A percentile compares a stretch with the other conserved stretches of the same genome.
phyloP scores from a whole-genome alignment of 2,113 vertebrate species.

The Saiga tatarica region DNA sequence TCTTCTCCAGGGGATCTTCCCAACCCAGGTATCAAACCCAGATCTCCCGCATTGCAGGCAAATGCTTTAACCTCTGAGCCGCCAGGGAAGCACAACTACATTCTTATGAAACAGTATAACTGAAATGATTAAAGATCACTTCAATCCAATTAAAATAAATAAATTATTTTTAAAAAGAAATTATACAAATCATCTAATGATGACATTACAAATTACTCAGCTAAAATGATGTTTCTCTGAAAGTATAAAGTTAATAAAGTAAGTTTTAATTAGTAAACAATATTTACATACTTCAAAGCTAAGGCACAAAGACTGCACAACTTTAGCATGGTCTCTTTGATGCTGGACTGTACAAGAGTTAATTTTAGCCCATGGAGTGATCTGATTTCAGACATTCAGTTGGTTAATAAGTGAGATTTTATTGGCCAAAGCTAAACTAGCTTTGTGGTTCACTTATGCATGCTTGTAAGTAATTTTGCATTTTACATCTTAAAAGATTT shows the following conservation, averaged over 20 bases:
- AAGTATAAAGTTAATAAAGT: neutral
- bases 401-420: neutral
- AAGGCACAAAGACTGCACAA: neutral
- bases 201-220: neutral
- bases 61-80: too few relatives aligned
- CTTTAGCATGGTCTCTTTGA: neutral
- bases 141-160: neutral
- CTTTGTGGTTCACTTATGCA: neutral
- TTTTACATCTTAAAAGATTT: neutral
- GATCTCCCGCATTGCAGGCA: too few relatives aligned
- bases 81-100: neutral
- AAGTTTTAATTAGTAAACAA: neutral
- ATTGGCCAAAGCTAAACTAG: neutral
- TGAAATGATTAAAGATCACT: neutral
- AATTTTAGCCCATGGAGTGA: neutral
- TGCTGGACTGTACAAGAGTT: neutral
- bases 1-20: too few relatives aligned
- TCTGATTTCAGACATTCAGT: neutral
- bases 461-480: neutral
- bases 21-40: too few relatives aligned
- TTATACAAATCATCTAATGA: neutral
- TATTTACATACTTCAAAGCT: neutral
- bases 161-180: neutral
- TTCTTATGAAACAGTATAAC: neutral
- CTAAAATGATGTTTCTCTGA: neutral